A percentile compares a stretch with the other conserved stretches of the same genome.
These are phyloP conservation scores for Hydractinia symbiolongicarpus DNA, from an alignment of 30 jellyfish, hydroid and myxozoan genomes.

Conservation along the genomic window DNA sequence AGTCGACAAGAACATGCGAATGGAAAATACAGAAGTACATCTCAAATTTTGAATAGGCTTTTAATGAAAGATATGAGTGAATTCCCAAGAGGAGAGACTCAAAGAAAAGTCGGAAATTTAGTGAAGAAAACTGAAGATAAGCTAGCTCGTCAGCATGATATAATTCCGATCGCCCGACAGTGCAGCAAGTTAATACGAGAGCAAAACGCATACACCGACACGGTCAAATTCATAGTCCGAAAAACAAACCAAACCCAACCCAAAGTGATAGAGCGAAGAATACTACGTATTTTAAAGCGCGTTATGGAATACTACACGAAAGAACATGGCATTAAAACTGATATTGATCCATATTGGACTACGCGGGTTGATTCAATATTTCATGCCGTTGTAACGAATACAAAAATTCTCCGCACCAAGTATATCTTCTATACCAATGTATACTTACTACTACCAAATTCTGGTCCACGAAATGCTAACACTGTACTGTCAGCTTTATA, in stretches of 20 bases:
- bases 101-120: not conserved
- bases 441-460: not conserved
- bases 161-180: not conserved
- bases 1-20: not conserved
- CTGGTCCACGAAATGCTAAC: not conserved
- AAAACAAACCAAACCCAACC: not conserved
- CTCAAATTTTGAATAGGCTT: not conserved
- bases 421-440: not conserved
- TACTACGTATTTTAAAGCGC: not conserved
- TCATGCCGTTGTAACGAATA: not conserved
- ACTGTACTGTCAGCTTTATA: constrained; percentile 1
- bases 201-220: constrained; percentile 1
- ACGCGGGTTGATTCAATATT: not conserved
- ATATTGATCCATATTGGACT: not conserved
- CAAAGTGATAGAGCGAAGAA: not conserved
- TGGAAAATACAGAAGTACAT: not conserved
- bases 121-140: not conserved
- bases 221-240: not conserved
- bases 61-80: not conserved
- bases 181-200: constrained; percentile 1
- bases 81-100: not conserved
- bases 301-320: not conserved
- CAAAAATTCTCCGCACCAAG: not conserved
- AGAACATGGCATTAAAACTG: not conserved
- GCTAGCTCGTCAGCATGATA: not conserved